Evolutionary conservation across 1,140 invertebrate species (phyloP), one percentile per base, ranked within the genome.

Genomic region (Heliconius himera): DNA sequence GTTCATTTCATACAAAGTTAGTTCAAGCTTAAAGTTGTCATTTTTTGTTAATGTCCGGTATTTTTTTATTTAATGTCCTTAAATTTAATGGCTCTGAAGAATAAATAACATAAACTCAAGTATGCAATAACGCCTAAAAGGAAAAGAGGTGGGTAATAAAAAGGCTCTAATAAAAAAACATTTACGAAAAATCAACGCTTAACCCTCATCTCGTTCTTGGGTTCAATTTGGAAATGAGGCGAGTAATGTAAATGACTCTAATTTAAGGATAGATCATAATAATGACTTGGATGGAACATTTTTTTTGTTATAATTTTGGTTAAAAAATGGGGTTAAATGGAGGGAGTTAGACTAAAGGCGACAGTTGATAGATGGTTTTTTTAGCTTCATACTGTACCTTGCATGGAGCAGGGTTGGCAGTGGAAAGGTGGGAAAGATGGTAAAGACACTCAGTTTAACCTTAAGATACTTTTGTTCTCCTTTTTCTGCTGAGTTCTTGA

Each of bases 161-260:
- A 74, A 56, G 70, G 36, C 51, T 26, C 46, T 60, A 60, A 76
- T 60, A 80, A 54, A 78, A 74, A 66, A 76, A 72, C 70, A 80
- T 72, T 76, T 73, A 38, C 36, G 66, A n/a, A 33, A 70, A 74
- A 78, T 76, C 74, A 73, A 73, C 51, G 38, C 33, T 13, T 51
- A 72, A 72, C 36, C 13, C 74, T 18, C 66, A 36, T 72, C 46
- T 46, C 41, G 22, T 73, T 49, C 46, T 60, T 73, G 70, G 36
- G 29, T 66, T 76, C 41, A 72, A 80, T 73, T 80, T 36, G 49
- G 33, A 20, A 72, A 72, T 72, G 70, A 72, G 70, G 70, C 51
- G 51, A 22, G 33, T 41, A 75, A 75, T 73, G 72, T 73, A 51
- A 73, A 73, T 73, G 22, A 38, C 46, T 49, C 41, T 73, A 73